A percentile compares a stretch with the other conserved stretches of the same genome.
Conservation (phyloP, 2,797 vertebrate genomes). For the Arremon aurantiirostris region DNA sequence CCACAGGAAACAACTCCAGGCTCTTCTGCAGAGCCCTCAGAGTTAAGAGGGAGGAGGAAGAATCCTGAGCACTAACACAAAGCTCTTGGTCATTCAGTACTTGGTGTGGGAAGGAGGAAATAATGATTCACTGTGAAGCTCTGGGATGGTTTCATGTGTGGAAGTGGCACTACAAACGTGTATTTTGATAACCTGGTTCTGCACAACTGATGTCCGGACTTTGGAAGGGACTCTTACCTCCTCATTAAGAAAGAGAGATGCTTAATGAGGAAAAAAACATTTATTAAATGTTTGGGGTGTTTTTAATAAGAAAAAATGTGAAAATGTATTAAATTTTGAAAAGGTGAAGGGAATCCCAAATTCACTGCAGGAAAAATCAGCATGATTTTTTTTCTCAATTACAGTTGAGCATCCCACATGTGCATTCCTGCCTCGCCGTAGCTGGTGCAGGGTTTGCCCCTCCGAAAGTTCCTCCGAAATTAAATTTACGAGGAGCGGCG, state of each 20-base stretch:
- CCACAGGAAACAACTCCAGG: background rate
- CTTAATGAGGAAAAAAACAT: background rate
- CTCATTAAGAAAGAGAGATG: background rate
- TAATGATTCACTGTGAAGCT: background rate
- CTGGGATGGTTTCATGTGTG: background rate
- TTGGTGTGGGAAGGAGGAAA: background rate
- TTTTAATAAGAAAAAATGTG: background rate
- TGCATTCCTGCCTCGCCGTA: fast-evolving
- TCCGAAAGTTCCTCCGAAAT: background rate
- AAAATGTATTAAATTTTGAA: background rate
- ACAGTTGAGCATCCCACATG: background rate
- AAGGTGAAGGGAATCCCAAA: background rate
- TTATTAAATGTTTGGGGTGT: background rate
- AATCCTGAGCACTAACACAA: background rate
- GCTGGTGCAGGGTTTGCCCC: fast-evolving
- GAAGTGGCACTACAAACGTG: background rate
- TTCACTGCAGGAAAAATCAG: background rate
- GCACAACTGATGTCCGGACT: fast-evolving
- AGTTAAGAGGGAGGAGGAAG: background rate
- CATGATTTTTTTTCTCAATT: background rate
- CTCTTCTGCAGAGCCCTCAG: background rate
- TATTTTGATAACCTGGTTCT: background rate
- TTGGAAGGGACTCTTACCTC: fast-evolving
- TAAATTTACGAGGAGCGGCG: background rate
- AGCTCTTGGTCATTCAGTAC: background rate